A percentile compares a stretch with the other conserved stretches of the same genome.
Evolutionary conservation across 2,888 invertebrate genomes (phyloP).

Genomic region (Polyommatus iphigenia): DNA sequence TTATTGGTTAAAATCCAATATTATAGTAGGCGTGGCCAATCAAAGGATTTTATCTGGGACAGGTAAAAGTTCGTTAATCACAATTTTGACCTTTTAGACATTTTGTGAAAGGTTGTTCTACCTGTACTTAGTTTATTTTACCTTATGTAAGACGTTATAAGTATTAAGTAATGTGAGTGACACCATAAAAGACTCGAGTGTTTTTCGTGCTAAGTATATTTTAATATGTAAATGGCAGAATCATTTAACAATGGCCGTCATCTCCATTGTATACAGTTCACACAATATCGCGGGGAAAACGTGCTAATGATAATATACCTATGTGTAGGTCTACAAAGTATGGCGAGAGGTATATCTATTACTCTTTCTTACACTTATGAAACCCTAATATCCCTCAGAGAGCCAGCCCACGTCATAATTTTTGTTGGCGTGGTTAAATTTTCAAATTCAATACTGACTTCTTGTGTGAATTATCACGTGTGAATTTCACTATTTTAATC

Average conservation of each 20-base stretch:
- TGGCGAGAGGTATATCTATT: not conserved
- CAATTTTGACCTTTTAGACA: constrained; percentile 1
- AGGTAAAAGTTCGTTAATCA: not conserved
- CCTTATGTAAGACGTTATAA: not conserved
- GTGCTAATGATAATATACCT: constrained; percentile 39
- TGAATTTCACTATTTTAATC: too few relatives aligned
- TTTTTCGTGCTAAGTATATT: constrained; percentile 22
- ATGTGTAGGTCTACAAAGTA: constrained; percentile 50
- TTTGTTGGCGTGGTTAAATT: too few relatives aligned
- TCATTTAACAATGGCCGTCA: constrained; percentile 37
- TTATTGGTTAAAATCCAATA: not conserved
- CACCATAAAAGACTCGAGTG: constrained; percentile 7
- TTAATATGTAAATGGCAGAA: constrained; percentile 38
- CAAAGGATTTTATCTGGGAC: not conserved
- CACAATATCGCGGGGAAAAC: constrained; percentile 41
- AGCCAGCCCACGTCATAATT: too few relatives aligned
- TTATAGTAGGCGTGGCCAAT: too few relatives aligned
- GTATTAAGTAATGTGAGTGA: not conserved
- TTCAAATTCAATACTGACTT: too few relatives aligned
- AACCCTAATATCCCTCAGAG: too few relatives aligned
- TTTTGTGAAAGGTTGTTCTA: not conserved
- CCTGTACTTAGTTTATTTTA: not conserved
- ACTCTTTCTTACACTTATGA: not conserved
- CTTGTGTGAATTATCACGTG: too few relatives aligned
- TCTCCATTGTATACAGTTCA: constrained; percentile 39